A percentile compares a stretch with the other conserved stretches of the same genome.
phyloP scores from a whole-genome alignment of 2,113 vertebrate genomes.

The Ctenodactylus gundi region DNA sequence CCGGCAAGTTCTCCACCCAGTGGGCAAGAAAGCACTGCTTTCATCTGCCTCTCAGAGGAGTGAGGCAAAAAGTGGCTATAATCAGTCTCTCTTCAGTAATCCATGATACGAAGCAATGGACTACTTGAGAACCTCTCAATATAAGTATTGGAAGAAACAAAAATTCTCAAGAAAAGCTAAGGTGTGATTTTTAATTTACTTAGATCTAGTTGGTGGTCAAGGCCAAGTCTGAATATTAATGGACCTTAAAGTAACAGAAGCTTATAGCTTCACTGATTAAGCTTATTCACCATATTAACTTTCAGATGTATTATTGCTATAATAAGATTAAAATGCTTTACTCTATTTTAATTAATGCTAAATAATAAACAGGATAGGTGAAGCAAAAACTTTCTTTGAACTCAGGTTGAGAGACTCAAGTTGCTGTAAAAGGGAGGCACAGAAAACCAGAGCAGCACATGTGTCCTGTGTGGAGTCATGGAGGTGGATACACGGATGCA shows the following conservation, averaged over 20 bases:
- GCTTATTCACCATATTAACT: not conserved
- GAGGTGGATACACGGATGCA: not conserved
- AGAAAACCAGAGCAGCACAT: not conserved
- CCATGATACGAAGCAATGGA: not conserved
- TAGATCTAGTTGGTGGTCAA: not conserved
- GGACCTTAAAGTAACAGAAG: not conserved
- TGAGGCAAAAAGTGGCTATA: too few relatives aligned
- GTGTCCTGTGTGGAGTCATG: not conserved
- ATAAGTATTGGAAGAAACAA: not conserved
- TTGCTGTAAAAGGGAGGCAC: not conserved
- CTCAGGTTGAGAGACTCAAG: not conserved
- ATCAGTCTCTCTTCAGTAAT: not conserved
- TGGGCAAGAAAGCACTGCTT: not conserved
- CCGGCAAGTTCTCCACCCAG: not conserved
- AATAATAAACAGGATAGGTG: not conserved
- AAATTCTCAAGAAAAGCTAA: not conserved
- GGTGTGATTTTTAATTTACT: not conserved
- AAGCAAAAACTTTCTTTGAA: not conserved
- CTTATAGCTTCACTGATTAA: not conserved
- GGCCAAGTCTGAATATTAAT: not conserved
- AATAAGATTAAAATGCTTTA: not conserved
- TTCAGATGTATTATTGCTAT: not conserved
- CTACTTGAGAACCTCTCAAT: not conserved
- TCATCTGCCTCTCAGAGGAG: not conserved
- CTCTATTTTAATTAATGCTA: constrained; percentile 16